Evolutionary conservation across 2,797 vertebrate species (phyloP), one percentile per base, ranked within the genome.

Genomic region (Huso huso): DNA sequence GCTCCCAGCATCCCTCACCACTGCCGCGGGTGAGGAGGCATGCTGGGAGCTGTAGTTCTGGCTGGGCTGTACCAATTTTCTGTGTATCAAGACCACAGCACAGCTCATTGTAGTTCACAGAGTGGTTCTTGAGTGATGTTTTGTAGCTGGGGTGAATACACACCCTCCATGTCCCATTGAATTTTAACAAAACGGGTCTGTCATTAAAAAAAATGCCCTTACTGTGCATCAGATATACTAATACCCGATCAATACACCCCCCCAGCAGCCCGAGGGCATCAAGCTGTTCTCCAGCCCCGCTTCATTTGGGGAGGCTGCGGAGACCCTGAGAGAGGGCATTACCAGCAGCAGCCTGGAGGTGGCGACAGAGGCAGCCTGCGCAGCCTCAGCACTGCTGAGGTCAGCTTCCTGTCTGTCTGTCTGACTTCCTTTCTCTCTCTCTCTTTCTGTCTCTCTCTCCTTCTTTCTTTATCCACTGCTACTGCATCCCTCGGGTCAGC

Each of bases 351-450:
- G 90, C 72, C 76, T 93, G 74, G 88, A 90, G 69, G 93, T 96
- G 51, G 89, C 88, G 0, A 76, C 83, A 1, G 91, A 95, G 72
- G 93, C 91, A 1, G 75, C 87, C 66, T 88, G 68, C 11, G 87
- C 93, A 51, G 82, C 88, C n/a, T 70, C 90, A 1, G 86, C 88
- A 74, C 89, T 99, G 73, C 77, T 97, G 81, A 95, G 93, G 95
- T 97, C 23, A 37, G 23, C 23, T 37, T 37, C 4, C 23, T 72
- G 77, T 71, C 52, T n/a, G 37, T 7, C 11, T n/a, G 55, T 6
- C 9, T n/a, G 55, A n/a, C 12, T 13, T 13, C 52, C 60, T 57
- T 61, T 15, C 37, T 53, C 57, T 9, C 15, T 9, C 15, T 63
- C 18, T 6, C n/a, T 57, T 48, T n/a, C 37, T 53, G 12, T 7